These are phyloP conservation scores for Campoletis raptor DNA, from an alignment of 2,888 invertebrate species.

Conservation along the genomic window DNA sequence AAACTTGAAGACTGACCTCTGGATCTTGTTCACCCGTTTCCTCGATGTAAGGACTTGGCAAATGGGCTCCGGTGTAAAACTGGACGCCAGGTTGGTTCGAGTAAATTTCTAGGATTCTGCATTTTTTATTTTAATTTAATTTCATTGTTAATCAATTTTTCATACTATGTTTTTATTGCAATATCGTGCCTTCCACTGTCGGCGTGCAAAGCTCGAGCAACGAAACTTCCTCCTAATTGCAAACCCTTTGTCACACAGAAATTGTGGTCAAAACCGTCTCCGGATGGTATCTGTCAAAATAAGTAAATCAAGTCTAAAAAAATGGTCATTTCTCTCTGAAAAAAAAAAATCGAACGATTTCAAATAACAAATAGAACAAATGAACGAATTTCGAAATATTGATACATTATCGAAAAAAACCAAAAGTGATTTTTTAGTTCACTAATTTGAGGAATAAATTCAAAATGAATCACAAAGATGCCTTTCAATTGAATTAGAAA, in stretches of 20 bases:
- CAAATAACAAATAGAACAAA: background rate
- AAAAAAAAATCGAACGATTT: background rate
- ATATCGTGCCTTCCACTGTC: conserved; percentile 76
- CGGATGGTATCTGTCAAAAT: conserved; percentile 83
- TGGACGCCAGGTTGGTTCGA: conserved; percentile 96
- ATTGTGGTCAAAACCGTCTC: conserved; percentile 93
- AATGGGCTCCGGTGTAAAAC: conserved; percentile 89
- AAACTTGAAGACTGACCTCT: conserved; percentile 24
- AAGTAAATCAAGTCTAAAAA: background rate
- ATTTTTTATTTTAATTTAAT: background rate
- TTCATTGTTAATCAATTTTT: background rate
- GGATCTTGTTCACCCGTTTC: conserved; percentile 28
- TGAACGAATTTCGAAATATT: background rate
- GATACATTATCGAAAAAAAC: background rate
- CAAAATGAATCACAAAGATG: too few relatives aligned
- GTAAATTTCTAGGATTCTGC: conserved; percentile 90
- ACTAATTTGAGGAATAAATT: too few relatives aligned
- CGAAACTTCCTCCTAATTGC: conserved; percentile 86
- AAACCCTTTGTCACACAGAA: conserved; percentile 87
- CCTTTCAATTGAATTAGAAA: too few relatives aligned
- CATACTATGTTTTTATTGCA: background rate
- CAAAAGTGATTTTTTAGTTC: background rate
- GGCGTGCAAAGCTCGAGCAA: conserved; percentile 84
- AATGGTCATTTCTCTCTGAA: background rate
- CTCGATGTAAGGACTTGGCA: conserved; percentile 67